phyloP scores from a whole-genome alignment of 2,113 vertebrate genomes.

The Trogon melanurus region DNA sequence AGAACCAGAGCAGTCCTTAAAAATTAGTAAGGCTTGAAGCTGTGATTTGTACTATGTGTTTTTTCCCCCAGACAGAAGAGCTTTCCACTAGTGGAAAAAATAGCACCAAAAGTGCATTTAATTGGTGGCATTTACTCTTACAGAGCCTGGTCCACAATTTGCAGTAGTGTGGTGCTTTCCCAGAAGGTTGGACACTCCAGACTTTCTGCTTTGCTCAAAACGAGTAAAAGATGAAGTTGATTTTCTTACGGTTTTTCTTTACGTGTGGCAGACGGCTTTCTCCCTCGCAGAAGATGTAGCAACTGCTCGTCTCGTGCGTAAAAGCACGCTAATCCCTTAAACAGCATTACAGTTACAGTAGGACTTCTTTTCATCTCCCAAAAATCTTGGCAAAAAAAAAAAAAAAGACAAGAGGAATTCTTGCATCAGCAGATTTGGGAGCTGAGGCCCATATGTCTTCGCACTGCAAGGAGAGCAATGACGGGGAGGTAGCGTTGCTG shows the following conservation, averaged over 20 bases:
- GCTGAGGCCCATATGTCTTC: slow-evolving; percentile 23
- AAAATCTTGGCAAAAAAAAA: not conserved
- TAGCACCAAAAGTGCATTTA: not conserved
- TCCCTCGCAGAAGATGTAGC: not conserved
- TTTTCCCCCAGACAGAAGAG: not conserved
- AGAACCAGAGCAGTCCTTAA: not conserved
- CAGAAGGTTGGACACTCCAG: not conserved
- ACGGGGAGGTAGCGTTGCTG: not conserved
- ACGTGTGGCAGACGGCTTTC: not conserved
- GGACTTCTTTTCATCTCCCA: not conserved
- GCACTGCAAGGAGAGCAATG: not conserved
- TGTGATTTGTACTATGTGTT: not conserved
- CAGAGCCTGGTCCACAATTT: not conserved
- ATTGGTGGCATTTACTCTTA: not conserved
- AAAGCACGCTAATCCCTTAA: not conserved
- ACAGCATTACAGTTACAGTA: not conserved
- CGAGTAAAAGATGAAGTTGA: not conserved
- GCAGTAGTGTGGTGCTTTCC: not conserved
- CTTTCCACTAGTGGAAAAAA: not conserved
- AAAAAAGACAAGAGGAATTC: not conserved
- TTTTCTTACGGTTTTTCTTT: not conserved
- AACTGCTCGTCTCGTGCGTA: not conserved
- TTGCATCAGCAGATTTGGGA: slow-evolving; percentile 60
- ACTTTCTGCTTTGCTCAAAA: not conserved
- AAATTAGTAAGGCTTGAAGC: not conserved